phyloP scores from a whole-genome alignment of 2,888 invertebrate species.

The Toxonevra muliebris region DNA sequence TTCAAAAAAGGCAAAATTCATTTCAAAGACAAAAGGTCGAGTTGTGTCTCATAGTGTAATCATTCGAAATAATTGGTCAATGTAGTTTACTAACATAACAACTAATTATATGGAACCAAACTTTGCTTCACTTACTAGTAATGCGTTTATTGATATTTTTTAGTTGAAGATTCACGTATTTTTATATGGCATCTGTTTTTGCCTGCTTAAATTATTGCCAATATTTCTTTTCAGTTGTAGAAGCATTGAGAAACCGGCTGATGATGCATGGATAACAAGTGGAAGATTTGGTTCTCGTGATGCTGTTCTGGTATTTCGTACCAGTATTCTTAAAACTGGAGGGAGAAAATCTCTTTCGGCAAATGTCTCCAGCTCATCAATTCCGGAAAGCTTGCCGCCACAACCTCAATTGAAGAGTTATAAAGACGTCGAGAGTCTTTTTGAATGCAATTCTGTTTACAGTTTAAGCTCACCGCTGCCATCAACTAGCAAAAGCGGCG shows the following conservation, averaged over 20 bases:
- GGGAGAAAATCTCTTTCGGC: slow-evolving; percentile 14
- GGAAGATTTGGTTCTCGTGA: slow-evolving; percentile 72
- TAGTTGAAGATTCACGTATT: too few relatives aligned
- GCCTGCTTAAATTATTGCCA: too few relatives aligned
- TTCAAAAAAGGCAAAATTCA: too few relatives aligned
- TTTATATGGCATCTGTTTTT: neutral
- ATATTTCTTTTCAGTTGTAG: neutral
- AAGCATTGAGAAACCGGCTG: slow-evolving; percentile 39
- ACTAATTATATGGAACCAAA: too few relatives aligned
- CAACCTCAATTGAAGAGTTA: neutral
- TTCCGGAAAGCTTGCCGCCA: neutral
- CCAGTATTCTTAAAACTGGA: slow-evolving; percentile 66
- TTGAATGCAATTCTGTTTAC: neutral
- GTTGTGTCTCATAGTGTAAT: too few relatives aligned
- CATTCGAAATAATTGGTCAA: too few relatives aligned
- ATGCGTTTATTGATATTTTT: too few relatives aligned
- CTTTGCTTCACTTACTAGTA: too few relatives aligned
- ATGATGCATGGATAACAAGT: slow-evolving; percentile 68
- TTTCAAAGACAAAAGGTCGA: too few relatives aligned
- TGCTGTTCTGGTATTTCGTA: slow-evolving; percentile 74
- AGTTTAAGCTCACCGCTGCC: neutral
- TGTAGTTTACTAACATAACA: too few relatives aligned
- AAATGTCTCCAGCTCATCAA: neutral
- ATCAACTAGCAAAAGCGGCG: neutral
- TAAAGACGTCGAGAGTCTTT: neutral